phyloP scores from a whole-genome alignment of 2,888 invertebrate genomes.

The Gasteruption jaculator region DNA sequence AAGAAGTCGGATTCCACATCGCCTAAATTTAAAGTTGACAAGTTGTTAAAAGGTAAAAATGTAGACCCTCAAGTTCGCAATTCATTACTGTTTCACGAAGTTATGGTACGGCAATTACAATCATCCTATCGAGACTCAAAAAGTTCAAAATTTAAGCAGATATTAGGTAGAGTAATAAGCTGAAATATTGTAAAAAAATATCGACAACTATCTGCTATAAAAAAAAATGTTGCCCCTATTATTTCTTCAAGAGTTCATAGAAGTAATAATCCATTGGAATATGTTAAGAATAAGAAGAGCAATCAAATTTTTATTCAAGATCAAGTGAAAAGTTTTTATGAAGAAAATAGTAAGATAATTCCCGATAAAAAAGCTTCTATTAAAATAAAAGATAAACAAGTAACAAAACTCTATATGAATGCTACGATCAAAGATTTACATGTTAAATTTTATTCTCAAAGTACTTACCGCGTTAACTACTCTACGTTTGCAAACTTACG shows the following conservation, averaged over 20 bases:
- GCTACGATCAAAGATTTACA: neutral
- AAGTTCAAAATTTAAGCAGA: slow-evolving; percentile 18
- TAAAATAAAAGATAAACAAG: neutral
- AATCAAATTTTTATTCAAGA: neutral
- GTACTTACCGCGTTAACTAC: neutral
- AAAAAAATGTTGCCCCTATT: slow-evolving; percentile 4
- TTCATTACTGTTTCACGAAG: slow-evolving; percentile 12
- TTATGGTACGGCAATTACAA: slow-evolving; percentile 13
- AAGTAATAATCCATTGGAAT: neutral
- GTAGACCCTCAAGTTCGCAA: slow-evolving; percentile 10
- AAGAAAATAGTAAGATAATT: slow-evolving; percentile 2
- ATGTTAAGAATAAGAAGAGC: neutral
- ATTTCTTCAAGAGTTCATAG: neutral
- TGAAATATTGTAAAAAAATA: slow-evolving; percentile 21
- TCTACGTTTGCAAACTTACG: neutral
- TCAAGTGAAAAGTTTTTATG: neutral
- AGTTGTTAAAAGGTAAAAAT: slow-evolving; percentile 7
- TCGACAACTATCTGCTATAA: slow-evolving; percentile 11
- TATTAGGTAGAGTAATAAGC: slow-evolving; percentile 16
- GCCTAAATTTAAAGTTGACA: slow-evolving; percentile 9
- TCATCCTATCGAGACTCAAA: slow-evolving; percentile 10
- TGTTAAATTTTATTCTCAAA: neutral
- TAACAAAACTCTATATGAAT: neutral
- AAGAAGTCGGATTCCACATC: slow-evolving; percentile 8
- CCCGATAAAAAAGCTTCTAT: neutral